Evolutionary conservation across 2,113 vertebrate species (phyloP).

Genomic region (Calidris pugnax): DNA sequence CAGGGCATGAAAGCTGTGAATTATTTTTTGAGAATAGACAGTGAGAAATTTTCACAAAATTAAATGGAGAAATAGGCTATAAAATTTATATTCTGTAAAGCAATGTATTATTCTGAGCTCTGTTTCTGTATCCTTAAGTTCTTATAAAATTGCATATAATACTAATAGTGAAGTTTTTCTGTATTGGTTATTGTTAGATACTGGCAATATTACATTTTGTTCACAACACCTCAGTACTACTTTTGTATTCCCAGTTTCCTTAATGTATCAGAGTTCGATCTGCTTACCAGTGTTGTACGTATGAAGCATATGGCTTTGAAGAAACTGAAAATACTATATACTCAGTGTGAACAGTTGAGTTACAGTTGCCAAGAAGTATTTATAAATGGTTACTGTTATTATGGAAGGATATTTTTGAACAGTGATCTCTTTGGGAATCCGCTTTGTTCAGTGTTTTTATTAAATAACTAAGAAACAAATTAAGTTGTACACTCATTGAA

Average conservation of each 20-base stretch:
- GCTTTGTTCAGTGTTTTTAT: background rate
- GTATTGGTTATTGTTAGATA: background rate
- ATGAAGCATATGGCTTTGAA: background rate
- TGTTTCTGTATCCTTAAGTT: background rate
- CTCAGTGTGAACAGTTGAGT: background rate
- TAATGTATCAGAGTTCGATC: background rate
- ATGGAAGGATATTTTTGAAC: background rate
- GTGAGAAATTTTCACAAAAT: background rate
- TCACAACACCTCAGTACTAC: background rate
- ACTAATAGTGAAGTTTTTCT: background rate
- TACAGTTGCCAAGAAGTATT: background rate
- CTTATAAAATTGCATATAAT: background rate
- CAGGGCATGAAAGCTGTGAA: background rate
- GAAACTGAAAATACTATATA: background rate
- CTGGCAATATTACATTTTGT: background rate
- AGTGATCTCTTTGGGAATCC: background rate
- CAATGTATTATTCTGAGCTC: background rate
- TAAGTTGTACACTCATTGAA: background rate
- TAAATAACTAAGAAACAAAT: background rate
- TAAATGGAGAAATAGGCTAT: background rate
- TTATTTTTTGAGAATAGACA: background rate
- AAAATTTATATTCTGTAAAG: background rate
- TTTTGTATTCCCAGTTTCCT: background rate
- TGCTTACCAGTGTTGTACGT: background rate
- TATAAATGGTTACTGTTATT: background rate